Evolutionary conservation across 2,113 vertebrate species (phyloP).

Genomic region (Coracopsis vasa): DNA sequence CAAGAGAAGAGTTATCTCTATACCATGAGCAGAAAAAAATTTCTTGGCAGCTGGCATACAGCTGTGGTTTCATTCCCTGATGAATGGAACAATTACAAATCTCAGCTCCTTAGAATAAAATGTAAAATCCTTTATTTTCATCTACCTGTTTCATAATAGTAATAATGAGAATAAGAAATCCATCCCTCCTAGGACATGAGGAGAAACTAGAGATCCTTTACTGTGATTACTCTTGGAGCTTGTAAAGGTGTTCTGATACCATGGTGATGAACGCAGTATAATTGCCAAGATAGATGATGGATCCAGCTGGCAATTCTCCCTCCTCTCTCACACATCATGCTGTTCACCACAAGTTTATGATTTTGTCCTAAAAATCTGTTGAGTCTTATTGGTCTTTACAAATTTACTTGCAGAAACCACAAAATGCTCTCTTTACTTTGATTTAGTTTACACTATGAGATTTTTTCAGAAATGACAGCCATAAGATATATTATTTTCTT

Average conservation of each 20-base stretch:
- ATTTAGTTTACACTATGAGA: not conserved
- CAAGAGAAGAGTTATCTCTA: not conserved
- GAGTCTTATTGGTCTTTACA: not conserved
- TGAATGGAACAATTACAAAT: not conserved
- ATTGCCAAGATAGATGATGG: constrained; percentile 15
- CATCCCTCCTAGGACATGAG: not conserved
- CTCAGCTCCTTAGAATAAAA: not conserved
- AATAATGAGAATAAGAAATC: not conserved
- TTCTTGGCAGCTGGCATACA: not conserved
- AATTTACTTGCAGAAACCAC: not conserved
- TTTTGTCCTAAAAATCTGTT: constrained; percentile 50
- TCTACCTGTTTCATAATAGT: not conserved
- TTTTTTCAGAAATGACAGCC: not conserved
- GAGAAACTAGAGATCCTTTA: not conserved
- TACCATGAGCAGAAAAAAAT: not conserved
- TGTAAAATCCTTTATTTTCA: not conserved
- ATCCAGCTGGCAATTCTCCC: constrained; percentile 54
- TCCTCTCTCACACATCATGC: constrained; percentile 36
- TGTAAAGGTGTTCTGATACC: constrained; percentile 58
- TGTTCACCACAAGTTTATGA: constrained; percentile 50
- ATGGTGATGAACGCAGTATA: constrained; percentile 41
- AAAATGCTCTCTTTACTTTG: not conserved
- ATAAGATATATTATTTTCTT: not conserved
- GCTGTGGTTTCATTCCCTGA: not conserved
- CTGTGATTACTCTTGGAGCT: not conserved